phyloP scores from a whole-genome alignment of 1,140 invertebrate species.

The Brachystomella parvula region DNA sequence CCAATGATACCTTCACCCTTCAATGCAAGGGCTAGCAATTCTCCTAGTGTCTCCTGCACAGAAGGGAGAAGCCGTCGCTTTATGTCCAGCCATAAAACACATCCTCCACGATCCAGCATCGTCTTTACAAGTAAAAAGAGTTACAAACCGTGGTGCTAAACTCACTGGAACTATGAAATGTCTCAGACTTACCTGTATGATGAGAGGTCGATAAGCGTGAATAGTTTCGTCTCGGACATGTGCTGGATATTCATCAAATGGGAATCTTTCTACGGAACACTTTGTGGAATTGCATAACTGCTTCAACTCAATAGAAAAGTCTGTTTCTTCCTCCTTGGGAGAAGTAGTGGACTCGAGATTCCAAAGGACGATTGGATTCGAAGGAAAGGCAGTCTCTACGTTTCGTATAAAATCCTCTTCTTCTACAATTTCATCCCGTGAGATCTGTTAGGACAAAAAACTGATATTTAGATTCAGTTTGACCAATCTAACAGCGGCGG shows the following conservation, averaged over 20 bases:
- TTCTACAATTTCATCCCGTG: slow-evolving; percentile 18
- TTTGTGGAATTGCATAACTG: slow-evolving; percentile 45
- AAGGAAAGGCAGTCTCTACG: slow-evolving; percentile 25
- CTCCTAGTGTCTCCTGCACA: slow-evolving; percentile 15
- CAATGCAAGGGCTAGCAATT: slow-evolving; percentile 30
- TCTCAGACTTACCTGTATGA: slow-evolving; percentile 45
- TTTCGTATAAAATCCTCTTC: slow-evolving; percentile 29
- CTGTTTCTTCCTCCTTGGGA: slow-evolving; percentile 20
- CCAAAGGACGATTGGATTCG: slow-evolving; percentile 30
- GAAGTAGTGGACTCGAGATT: slow-evolving; percentile 18
- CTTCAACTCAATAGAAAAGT: slow-evolving; percentile 42
- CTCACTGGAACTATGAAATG: neutral
- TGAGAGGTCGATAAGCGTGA: slow-evolving; percentile 48
- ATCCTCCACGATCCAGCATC: slow-evolving; percentile 45
- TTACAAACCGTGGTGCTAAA: neutral
- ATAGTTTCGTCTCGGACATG: slow-evolving; percentile 47
- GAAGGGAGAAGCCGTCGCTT: slow-evolving; percentile 40
- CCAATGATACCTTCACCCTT: slow-evolving; percentile 34
- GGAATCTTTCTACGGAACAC: slow-evolving; percentile 46
- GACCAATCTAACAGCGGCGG: too few relatives aligned
- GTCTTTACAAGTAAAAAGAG: slow-evolving; percentile 43
- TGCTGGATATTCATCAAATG: slow-evolving; percentile 47
- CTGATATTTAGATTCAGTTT: too few relatives aligned
- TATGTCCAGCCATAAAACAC: slow-evolving; percentile 48
- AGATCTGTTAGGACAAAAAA: slow-evolving; percentile 16